Evolutionary conservation across 2,888 invertebrate genomes (phyloP).

Genomic region (Alsophila aescularia): DNA sequence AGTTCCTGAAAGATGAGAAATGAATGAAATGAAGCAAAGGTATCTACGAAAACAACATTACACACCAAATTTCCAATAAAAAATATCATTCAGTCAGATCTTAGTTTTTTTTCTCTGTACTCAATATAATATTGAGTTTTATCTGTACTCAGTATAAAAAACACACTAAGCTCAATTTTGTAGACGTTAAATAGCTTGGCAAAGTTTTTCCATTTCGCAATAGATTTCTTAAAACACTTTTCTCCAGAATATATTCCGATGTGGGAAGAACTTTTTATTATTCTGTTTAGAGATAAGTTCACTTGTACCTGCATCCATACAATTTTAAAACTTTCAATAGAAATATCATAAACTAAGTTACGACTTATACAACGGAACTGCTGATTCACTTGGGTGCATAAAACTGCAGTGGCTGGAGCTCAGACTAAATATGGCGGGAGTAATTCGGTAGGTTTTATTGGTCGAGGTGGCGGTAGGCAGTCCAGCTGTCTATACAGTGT

Average conservation of each 20-base stretch:
- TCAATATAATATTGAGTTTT: too few species aligned
- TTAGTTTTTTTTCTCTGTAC: too few species aligned
- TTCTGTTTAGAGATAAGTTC: slow-evolving; percentile 39
- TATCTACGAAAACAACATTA: too few species aligned
- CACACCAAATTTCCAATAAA: too few species aligned
- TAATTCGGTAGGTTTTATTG: slow-evolving; percentile 78
- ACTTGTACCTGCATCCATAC: slow-evolving; percentile 41
- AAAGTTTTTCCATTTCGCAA: slow-evolving; percentile 32
- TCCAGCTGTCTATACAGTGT: slow-evolving; percentile 8
- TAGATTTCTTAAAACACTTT: slow-evolving; percentile 34
- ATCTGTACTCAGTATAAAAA: not conserved
- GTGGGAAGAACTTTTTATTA: slow-evolving; percentile 39
- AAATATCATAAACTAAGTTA: slow-evolving; percentile 52
- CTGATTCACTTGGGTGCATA: slow-evolving; percentile 49
- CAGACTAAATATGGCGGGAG: too few species aligned
- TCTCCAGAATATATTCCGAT: slow-evolving; percentile 34
- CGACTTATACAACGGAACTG: slow-evolving; percentile 39
- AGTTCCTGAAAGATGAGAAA: too few species aligned
- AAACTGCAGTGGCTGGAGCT: slow-evolving; percentile 58
- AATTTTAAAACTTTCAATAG: slow-evolving; percentile 49
- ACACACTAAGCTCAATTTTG: slow-evolving; percentile 5
- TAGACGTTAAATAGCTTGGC: slow-evolving; percentile 5
- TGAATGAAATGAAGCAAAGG: too few species aligned
- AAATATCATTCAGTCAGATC: too few species aligned
- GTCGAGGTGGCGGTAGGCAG: slow-evolving; percentile 53